A percentile compares a stretch with the other conserved stretches of the same genome.
Conservation (phyloP, 2,888 invertebrate genomes). For the Cantharis rufa region DNA sequence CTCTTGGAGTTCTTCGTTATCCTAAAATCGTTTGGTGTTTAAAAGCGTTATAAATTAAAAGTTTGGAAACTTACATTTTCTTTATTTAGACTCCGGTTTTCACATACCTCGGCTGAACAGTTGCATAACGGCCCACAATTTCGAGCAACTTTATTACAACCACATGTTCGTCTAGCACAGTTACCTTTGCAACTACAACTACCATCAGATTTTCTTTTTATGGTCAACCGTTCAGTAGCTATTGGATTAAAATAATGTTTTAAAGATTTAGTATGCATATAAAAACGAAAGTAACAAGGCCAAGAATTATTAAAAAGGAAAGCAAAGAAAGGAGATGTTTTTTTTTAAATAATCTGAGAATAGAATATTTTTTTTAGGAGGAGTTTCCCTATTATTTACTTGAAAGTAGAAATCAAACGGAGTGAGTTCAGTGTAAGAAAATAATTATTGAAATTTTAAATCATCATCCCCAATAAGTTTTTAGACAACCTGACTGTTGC, state of each 20-base stretch:
- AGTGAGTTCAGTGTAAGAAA: too few species aligned
- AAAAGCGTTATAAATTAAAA: background rate
- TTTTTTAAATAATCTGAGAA: too few species aligned
- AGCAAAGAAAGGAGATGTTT: too few species aligned
- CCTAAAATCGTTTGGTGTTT: background rate
- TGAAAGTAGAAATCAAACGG: too few species aligned
- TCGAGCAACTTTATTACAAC: slow-evolving; percentile 60
- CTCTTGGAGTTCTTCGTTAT: background rate
- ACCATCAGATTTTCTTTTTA: slow-evolving; percentile 64
- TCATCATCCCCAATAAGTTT: too few species aligned
- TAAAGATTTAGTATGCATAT: background rate
- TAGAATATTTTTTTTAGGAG: too few species aligned
- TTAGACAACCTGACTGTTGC: too few species aligned
- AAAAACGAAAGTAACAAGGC: too few species aligned
- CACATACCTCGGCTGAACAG: background rate
- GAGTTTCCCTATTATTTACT: too few species aligned
- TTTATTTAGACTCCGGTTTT: background rate
- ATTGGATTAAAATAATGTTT: background rate
- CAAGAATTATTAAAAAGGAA: too few species aligned
- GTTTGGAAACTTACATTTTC: slow-evolving; percentile 7
- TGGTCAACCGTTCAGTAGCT: slow-evolving; percentile 2
- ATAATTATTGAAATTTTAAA: too few species aligned
- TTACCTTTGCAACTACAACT: slow-evolving; percentile 65
- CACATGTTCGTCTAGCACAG: slow-evolving; percentile 63
- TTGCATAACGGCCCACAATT: background rate